Base-by-base conservation (phyloP, 2,113 vertebrate genomes). In the Rhabdornis inornatus region DNA sequence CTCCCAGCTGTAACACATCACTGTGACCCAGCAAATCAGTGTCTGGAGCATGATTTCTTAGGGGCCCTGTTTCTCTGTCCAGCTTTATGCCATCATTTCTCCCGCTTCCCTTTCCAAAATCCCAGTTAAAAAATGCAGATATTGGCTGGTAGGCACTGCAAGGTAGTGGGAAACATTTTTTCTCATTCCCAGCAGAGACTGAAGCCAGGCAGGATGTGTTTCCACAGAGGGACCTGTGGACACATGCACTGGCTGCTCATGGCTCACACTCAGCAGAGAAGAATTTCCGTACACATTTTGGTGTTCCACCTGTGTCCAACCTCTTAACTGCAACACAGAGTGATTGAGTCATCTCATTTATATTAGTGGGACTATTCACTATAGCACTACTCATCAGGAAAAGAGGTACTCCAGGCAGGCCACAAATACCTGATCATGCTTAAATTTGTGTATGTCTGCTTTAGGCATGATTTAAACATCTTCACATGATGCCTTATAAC, bases 251-350 rank as follows among this genome's bases (percentile, higher is more conserved):
- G 80, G 78, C 64, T 88, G 55, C 50, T 95, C 60, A 81, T 37
- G 35, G 52, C 10, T 33, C 27, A 85, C 47, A 94, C 87, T 94
- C 93, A 95, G n/a, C 76, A 83, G 39, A 87, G 76, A 96, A 88
- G 83, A 89, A 97, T 97, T 93, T 96, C 89, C 6, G 1, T 57
- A 35, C 33, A 76, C 18, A 53, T 92, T 89, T 76, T 82, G 31
- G 31, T 72, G 92, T 94, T 89, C 55, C 69, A 92, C 72, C 78
- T 95, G 70, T 83, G 79, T 94, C 56, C 74, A 87, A 28, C 23
- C 33, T 57, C 44, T 39, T 49, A 49, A 47, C 57, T 87, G 28
- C 39, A 45, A 47, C 0, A 4, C 68, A 37, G 28, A 19, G 27
- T 64, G n/a, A 49, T 53, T 94, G 84, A 92, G 69, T 95, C 90